Conservation (phyloP, 2,797 vertebrate species). For the Pipistrellus pipistrellus region DNA sequence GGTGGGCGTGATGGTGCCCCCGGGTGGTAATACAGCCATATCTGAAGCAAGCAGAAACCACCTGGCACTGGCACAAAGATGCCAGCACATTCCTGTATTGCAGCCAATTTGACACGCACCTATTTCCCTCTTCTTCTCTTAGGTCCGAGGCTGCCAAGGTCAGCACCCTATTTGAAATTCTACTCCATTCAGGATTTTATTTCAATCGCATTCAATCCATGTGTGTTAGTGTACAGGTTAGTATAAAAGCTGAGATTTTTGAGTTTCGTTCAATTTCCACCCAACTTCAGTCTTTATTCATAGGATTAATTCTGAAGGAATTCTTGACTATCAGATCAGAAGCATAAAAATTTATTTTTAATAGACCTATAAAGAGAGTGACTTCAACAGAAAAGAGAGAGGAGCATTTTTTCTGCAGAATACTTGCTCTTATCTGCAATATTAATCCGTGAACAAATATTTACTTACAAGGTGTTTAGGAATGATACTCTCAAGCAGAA, state of each 20-base stretch:
- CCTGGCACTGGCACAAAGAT: neutral
- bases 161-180: neutral
- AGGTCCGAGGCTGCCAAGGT: neutral
- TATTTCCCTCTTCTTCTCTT: conserved; percentile 15
- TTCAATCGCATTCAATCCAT: neutral
- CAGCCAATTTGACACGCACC: neutral
- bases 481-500: neutral
- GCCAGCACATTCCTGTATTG: neutral
- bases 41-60: conserved; percentile 33
- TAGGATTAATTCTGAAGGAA: neutral
- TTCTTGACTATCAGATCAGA: neutral
- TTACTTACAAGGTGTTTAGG: neutral
- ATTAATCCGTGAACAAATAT: neutral
- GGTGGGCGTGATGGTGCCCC: conserved; percentile 36
- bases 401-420: neutral
- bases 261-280: neutral
- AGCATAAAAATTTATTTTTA: neutral
- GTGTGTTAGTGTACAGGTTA: neutral
- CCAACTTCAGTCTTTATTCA: neutral
- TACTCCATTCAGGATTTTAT: neutral
- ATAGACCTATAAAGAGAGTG: neutral
- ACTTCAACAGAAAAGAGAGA: neutral
- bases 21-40: neutral
- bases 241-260: neutral
- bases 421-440: neutral